phyloP scores from a whole-genome alignment of 1,140 invertebrate genomes.

The Coptotermes formosanus region DNA sequence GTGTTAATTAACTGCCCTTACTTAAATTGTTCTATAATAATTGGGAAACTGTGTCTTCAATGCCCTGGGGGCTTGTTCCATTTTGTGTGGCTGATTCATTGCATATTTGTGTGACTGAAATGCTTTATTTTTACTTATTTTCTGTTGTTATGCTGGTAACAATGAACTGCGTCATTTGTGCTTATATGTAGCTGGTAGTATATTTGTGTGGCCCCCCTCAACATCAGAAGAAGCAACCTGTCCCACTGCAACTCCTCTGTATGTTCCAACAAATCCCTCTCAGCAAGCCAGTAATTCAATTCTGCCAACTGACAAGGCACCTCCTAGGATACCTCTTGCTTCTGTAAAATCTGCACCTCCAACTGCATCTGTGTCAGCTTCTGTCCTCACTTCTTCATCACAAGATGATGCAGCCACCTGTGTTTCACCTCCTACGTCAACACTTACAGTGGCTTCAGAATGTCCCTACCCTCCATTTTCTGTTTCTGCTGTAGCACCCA shows the following conservation, averaged over 20 bases:
- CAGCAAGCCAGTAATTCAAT: not conserved
- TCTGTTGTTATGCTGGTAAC: constrained; percentile 7
- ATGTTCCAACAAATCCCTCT: constrained; percentile 32
- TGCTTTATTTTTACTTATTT: constrained; percentile 23
- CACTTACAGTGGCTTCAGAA: constrained; percentile 63
- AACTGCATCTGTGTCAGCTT: not conserved
- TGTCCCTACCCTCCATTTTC: constrained; percentile 56
- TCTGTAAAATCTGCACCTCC: not conserved
- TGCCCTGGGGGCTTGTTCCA: not conserved
- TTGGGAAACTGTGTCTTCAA: too few relatives aligned
- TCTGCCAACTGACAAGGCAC: not conserved
- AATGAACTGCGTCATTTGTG: not conserved
- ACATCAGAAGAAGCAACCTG: constrained; percentile 35
- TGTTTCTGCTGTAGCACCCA: not conserved
- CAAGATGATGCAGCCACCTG: constrained; percentile 7
- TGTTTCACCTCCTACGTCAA: not conserved
- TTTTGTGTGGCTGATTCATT: constrained; percentile 2
- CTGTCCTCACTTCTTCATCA: not conserved
- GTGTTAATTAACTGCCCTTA: not conserved
- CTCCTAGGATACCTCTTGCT: not conserved
- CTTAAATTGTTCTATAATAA: not conserved
- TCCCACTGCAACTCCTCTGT: constrained; percentile 34
- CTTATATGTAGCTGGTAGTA: constrained; percentile 28
- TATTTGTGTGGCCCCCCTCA: constrained; percentile 60
- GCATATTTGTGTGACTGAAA: not conserved